Base-by-base conservation (phyloP, 2,113 vertebrate species). In the Egretta garzetta region DNA sequence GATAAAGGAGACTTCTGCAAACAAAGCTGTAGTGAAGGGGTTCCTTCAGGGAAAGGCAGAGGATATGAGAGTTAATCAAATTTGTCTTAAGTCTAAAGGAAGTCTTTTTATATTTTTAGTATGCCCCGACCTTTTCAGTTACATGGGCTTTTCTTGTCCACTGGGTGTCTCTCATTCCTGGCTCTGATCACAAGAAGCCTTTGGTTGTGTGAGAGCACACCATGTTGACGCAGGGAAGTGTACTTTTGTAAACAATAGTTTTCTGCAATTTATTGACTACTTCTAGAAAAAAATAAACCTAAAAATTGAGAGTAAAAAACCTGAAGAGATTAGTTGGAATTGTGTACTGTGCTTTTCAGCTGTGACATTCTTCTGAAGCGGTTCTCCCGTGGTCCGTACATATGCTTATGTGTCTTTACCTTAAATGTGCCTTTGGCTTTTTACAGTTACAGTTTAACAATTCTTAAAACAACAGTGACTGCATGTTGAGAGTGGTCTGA, bases 41-140 rank as follows among this genome's bases (percentile, higher is more conserved):
- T 20, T 89, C 60, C 96, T 94, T 86, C 39, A 4, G 88, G 88
- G 86, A 79, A 47, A 93, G 73, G 62, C 37, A 82, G 50, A 75
- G 89, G 91, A 96, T 85, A 24, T 80, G 89, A 76, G 77, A 96
- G 86, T 85, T 90, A 95, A 93, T 97, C 67, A 94, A 82, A 76
- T 93, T 58, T 94, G 28, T 59, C 53, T 82, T 47, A 76, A 77
- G 50, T 53, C 73, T 35, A 60, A 82, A 94, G 80, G 88, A 73
- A 76, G 63, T 67, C 4, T 74, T 47, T 75, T 39, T 73, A 58
- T 58, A 21, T 37, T 76, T 72, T 33, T 32, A 30, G 56, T 2
- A 2, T 23, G 70, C 8, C 86, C 83, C 71, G 96, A 80, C 88
- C 96, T 93, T 92, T 76, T 4, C 85, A 50, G 2, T 28, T 35